Percentiles rank a stretch among this genome's conserved stretches.
phyloP scores from a whole-genome alignment of 2,888 invertebrate species.

The Lasioglossum vierecki region DNA sequence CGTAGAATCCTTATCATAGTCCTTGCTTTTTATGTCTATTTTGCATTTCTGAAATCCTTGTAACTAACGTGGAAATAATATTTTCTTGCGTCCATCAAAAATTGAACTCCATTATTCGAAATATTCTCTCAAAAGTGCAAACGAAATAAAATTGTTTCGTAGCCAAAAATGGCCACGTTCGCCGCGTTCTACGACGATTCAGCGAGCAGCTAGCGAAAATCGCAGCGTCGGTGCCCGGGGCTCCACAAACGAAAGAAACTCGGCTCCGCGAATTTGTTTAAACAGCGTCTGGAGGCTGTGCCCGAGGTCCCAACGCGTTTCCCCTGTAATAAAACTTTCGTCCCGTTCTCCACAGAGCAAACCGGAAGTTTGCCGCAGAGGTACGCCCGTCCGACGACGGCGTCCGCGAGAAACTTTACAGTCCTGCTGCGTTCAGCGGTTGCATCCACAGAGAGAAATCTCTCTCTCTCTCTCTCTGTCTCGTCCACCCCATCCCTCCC shows the following conservation, averaged over 20 bases:
- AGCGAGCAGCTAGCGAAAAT: not conserved
- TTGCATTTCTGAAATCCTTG: not conserved
- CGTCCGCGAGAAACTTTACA: conserved; percentile 44
- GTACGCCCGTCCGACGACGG: not conserved
- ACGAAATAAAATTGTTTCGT: not conserved
- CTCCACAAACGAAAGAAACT: conserved; percentile 26
- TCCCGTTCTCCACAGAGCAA: conserved; percentile 14
- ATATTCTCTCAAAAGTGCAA: not conserved
- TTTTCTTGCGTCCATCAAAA: not conserved
- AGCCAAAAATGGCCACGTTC: not conserved
- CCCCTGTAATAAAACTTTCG: conserved; percentile 51
- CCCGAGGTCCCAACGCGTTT: conserved; percentile 9
- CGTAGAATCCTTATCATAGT: not conserved
- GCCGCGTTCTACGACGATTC: not conserved
- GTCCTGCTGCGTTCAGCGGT: not conserved
- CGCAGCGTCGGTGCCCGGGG: not conserved
- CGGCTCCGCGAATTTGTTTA: conserved; percentile 33
- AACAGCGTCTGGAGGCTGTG: conserved; percentile 18
- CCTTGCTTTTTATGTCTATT: not conserved
- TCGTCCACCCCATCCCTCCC: not conserved
- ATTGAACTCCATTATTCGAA: not conserved
- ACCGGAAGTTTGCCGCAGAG: conserved; percentile 39
- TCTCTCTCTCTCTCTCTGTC: not conserved
- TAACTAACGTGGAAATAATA: not conserved
- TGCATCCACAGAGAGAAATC: not conserved